These are phyloP conservation scores for Acrossocheilus fasciatus DNA, from an alignment of 2,797 vertebrate genomes.

Conservation along the genomic window DNA sequence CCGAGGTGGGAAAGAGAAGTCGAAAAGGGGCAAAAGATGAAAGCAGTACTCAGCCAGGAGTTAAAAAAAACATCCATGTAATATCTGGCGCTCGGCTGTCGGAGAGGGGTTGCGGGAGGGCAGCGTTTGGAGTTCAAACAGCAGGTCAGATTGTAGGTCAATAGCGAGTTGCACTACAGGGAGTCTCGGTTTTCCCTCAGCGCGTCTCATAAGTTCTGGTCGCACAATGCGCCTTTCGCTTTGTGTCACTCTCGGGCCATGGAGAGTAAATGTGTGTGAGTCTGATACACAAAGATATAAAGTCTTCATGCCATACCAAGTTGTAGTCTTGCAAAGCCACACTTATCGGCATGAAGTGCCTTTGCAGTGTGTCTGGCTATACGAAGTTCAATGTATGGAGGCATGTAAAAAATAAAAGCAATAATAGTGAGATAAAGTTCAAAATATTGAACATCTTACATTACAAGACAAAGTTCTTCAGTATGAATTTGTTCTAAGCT, in stretches of 20 bases:
- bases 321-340: background rate
- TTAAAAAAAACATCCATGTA: slow-evolving; percentile 54
- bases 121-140: slow-evolving; percentile 56
- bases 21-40: slow-evolving; percentile 57
- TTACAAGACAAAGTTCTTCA: background rate
- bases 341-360: background rate
- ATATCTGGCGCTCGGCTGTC: slow-evolving; percentile 28
- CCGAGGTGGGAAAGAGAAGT: slow-evolving; percentile 52
- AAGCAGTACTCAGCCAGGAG: slow-evolving; percentile 65
- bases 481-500: background rate
- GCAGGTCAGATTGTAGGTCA: slow-evolving; percentile 66
- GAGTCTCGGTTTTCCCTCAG: slow-evolving; percentile 37
- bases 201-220: slow-evolving; percentile 20
- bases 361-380: background rate
- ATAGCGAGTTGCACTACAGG: slow-evolving; percentile 17
- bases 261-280: slow-evolving; percentile 61
- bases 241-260: slow-evolving; percentile 64
- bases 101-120: slow-evolving; percentile 26
- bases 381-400: background rate
- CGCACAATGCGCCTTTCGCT: background rate
- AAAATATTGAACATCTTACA: background rate
- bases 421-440: background rate
- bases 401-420: background rate
- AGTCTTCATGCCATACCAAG: background rate
- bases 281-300: slow-evolving; percentile 42